Base-by-base conservation (phyloP, 2,113 vertebrate genomes). In the Prietella phreatophila region DNA sequence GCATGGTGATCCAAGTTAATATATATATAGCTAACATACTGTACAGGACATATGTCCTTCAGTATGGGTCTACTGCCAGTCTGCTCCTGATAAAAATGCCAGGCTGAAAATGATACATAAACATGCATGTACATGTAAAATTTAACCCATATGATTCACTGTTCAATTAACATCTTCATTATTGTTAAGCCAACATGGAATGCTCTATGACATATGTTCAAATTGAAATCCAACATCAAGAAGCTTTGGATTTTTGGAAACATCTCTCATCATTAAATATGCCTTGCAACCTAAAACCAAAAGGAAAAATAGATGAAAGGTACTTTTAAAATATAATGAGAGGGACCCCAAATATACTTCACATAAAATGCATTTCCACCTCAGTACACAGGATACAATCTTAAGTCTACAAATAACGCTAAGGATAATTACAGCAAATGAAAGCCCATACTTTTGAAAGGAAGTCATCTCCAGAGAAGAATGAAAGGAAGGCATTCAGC, bases 381-480 rank as follows among this genome's bases (percentile, higher is more conserved):
- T 90, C 83, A 78, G 82, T 80, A 19, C 87, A 87, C 87, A 87
- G 86, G 85, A 82, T 78, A 89, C 67, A 88, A 82, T 60, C 82
- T 85, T 88, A 88, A 88, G 87, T 81, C 86, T 83, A 90, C 85
- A 90, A 88, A 89, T 89, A 89, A 87, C 53, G 56, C 87, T 47
- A 80, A 69, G 84, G 88, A 89, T 87, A 90, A 90, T 90, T 88
- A 79, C 86, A 89, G 85, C 76, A 91, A 89, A 90, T 92, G 87
- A 87, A 91, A 89, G 85, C 88, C 88, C 83, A 82, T 81, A 85
- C 87, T 81, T 87, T 69, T 90, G 88, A 90, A 90, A 90, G 89
- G 89, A 90, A 89, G 88, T 90, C 89, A 90, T 90, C 89, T 89
- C 86, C 76, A 84, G 88, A 83, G 83, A 82, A 87, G 88, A 91